Percentiles rank a stretch among this genome's conserved stretches.
These are phyloP conservation scores for Eurytoma adleriae DNA, from an alignment of 2,888 invertebrate species.

Conservation along the genomic window DNA sequence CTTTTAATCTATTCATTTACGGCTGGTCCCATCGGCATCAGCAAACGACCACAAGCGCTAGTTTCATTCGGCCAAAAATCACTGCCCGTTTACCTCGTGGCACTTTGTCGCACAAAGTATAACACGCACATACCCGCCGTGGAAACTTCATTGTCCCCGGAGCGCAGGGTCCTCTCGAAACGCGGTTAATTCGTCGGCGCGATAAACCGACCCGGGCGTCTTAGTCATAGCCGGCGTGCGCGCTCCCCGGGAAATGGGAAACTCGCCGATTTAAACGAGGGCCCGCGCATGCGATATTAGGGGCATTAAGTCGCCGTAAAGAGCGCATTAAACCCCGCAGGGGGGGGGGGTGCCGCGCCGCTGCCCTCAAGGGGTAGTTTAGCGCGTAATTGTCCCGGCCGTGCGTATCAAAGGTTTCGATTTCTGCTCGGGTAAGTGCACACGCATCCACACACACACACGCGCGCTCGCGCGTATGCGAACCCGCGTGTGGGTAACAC, in stretches of 20 bases:
- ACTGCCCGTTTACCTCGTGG: neutral
- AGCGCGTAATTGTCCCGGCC: slow-evolving; percentile 75
- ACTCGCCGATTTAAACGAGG: slow-evolving; percentile 45
- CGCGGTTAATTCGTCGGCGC: slow-evolving; percentile 47
- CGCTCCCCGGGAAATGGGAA: slow-evolving; percentile 39
- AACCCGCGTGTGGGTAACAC: neutral
- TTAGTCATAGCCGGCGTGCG: slow-evolving; percentile 3
- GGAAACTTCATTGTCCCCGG: too few relatives aligned
- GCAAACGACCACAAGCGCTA: too few relatives aligned
- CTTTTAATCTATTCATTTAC: too few relatives aligned
- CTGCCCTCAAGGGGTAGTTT: slow-evolving; percentile 76
- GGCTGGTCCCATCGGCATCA: too few relatives aligned
- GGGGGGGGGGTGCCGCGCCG: slow-evolving; percentile 56
- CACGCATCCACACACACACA: neutral
- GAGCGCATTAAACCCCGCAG: slow-evolving; percentile 70
- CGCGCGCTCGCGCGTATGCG: neutral
- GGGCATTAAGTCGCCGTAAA: slow-evolving; percentile 76
- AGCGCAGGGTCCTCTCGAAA: slow-evolving; percentile 1
- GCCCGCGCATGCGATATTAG: slow-evolving; percentile 75
- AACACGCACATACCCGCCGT: neutral
- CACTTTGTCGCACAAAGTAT: neutral
- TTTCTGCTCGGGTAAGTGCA: slow-evolving; percentile 60
- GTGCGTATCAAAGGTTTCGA: slow-evolving; percentile 75
- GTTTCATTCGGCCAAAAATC: too few relatives aligned
- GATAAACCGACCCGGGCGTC: slow-evolving; percentile 40